Percentiles rank a stretch among this genome's conserved stretches.
Conservation (phyloP, 2,113 vertebrate species). For the Hypomesus transpacificus region DNA sequence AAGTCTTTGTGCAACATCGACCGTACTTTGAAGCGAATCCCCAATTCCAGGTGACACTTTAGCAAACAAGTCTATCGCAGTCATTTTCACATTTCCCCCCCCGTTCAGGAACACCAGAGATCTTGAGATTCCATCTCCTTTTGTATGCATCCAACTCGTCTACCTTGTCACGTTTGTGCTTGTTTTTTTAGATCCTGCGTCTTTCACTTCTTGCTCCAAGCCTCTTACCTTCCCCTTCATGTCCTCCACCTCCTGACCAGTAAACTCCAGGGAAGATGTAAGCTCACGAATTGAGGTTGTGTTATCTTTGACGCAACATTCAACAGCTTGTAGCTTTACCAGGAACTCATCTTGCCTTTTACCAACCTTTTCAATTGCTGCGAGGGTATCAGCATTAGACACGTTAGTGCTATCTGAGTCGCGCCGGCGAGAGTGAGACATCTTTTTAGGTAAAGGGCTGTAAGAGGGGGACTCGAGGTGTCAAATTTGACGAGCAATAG, state of each 20-base stretch:
- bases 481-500: too few species aligned
- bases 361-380: background rate
- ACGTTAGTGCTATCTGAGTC: background rate
- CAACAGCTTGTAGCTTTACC: background rate
- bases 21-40: background rate
- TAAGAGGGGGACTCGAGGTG: background rate
- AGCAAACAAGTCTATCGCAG: background rate
- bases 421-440: background rate
- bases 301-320: background rate
- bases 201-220: too few species aligned
- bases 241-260: background rate
- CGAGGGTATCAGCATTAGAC: background rate
- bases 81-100: background rate
- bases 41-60: background rate
- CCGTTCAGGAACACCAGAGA: background rate
- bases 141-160: too few species aligned
- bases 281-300: background rate
- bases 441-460: background rate
- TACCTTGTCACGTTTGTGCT: too few species aligned
- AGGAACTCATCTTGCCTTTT: too few species aligned
- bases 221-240: background rate
- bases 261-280: background rate
- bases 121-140: too few species aligned
- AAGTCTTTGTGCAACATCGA: background rate
- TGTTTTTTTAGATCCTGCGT: too few species aligned